Percentiles rank a stretch among this genome's conserved stretches.
Conservation (phyloP, 2,888 invertebrate species). For the Parasteatoda lunata region DNA sequence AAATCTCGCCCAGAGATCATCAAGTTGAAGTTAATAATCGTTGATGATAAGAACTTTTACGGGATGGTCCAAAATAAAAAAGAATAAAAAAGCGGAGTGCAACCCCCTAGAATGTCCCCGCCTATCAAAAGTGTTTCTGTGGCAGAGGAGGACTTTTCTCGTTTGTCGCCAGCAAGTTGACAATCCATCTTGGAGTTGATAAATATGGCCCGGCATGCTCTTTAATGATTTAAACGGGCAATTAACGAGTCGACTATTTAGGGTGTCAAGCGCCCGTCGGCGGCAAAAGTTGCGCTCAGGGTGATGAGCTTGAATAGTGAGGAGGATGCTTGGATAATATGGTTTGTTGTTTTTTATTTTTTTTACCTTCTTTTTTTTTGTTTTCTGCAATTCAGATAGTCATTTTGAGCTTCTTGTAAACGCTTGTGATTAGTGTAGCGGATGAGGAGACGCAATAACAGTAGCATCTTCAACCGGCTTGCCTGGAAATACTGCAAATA, state of each 20-base stretch:
- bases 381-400: neutral
- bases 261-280: constrained; percentile 63
- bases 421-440: constrained; percentile 44
- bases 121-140: constrained; percentile 29
- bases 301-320: neutral
- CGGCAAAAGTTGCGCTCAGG: constrained; percentile 14
- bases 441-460: constrained; percentile 28
- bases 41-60: too few species aligned
- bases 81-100: too few species aligned
- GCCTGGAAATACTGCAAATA: neutral
- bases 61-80: too few species aligned
- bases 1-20: too few species aligned
- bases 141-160: constrained; percentile 31
- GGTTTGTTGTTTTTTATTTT: constrained; percentile 29
- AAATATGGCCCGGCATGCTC: constrained; percentile 62
- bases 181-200: constrained; percentile 59
- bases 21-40: too few species aligned
- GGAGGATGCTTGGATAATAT: constrained; percentile 22
- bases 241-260: constrained; percentile 67
- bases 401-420: constrained; percentile 48
- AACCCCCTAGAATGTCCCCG: constrained; percentile 24
- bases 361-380: constrained; percentile 18
- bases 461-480: constrained; percentile 48
- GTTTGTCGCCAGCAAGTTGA: constrained; percentile 60
- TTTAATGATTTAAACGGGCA: constrained; percentile 69